phyloP scores from a whole-genome alignment of 2,113 vertebrate genomes.

The Prolemur simus region DNA sequence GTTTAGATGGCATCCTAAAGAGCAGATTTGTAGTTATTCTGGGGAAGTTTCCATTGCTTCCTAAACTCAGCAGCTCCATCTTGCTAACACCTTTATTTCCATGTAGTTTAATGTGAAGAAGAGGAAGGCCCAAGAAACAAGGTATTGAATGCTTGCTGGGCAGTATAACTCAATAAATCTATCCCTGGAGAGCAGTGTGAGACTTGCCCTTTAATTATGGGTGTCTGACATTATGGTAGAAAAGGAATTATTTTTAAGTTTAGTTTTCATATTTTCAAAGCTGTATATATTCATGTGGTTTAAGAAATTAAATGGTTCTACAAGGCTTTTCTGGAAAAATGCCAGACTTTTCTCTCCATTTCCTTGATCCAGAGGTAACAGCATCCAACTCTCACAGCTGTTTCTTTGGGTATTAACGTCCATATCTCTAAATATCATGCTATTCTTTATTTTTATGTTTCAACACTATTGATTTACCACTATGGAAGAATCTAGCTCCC shows the following conservation, averaged over 20 bases:
- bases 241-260: conserved; percentile 16
- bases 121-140: background rate
- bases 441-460: background rate
- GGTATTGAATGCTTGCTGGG: background rate
- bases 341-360: background rate
- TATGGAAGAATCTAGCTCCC: background rate
- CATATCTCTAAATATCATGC: background rate
- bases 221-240: background rate
- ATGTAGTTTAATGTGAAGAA: background rate
- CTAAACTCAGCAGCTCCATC: background rate
- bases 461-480: background rate
- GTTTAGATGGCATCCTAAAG: background rate
- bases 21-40: background rate
- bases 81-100: background rate
- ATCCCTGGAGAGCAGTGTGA: background rate
- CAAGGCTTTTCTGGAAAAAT: background rate
- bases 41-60: background rate
- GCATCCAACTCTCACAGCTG: background rate
- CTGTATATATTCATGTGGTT: background rate
- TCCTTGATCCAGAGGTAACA: background rate
- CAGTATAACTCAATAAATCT: background rate
- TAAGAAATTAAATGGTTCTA: background rate
- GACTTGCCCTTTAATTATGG: background rate
- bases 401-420: background rate
- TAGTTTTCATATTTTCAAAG: background rate